Evolutionary conservation across 2,888 invertebrate species (phyloP).

Genomic region (Gortyna flavago): DNA sequence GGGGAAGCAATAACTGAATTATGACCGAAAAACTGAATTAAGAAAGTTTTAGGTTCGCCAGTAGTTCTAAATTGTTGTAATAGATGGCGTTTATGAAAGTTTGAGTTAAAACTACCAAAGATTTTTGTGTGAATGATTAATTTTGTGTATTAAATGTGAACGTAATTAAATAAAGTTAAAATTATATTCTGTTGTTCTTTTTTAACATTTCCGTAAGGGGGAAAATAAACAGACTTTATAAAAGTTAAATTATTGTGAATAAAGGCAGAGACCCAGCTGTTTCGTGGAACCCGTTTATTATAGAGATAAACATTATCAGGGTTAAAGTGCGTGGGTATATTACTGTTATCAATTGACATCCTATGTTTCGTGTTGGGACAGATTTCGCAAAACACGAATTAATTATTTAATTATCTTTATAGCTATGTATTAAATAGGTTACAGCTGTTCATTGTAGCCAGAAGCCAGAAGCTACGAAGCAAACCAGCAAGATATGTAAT

Average conservation of each 20-base stretch:
- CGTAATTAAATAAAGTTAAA: slow-evolving; percentile 49
- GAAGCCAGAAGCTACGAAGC: no score
- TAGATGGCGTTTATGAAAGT: slow-evolving; percentile 77
- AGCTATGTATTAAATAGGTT: neutral
- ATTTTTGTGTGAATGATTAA: slow-evolving; percentile 65
- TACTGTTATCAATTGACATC: slow-evolving; percentile 47
- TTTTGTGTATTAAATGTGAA: slow-evolving; percentile 52
- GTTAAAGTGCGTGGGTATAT: slow-evolving; percentile 66
- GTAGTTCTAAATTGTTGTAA: slow-evolving; percentile 47
- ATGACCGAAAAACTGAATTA: slow-evolving; percentile 89
- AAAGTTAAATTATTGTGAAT: slow-evolving; percentile 3
- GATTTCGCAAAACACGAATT: slow-evolving; percentile 39
- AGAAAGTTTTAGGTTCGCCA: slow-evolving; percentile 68
- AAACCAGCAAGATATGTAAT: neutral
- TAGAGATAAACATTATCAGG: slow-evolving; percentile 56
- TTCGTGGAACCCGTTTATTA: slow-evolving; percentile 43
- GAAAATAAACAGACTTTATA: neutral
- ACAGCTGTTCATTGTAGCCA: neutral
- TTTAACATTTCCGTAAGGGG: neutral
- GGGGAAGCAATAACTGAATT: slow-evolving; percentile 89
- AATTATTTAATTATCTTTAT: slow-evolving; percentile 11
- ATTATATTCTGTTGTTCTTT: neutral
- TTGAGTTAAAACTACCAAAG: slow-evolving; percentile 63
- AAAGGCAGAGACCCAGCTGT: neutral
- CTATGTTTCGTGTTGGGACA: slow-evolving; percentile 20